Base-by-base conservation (phyloP, 2,797 vertebrate species). In the Clamator glandarius region DNA sequence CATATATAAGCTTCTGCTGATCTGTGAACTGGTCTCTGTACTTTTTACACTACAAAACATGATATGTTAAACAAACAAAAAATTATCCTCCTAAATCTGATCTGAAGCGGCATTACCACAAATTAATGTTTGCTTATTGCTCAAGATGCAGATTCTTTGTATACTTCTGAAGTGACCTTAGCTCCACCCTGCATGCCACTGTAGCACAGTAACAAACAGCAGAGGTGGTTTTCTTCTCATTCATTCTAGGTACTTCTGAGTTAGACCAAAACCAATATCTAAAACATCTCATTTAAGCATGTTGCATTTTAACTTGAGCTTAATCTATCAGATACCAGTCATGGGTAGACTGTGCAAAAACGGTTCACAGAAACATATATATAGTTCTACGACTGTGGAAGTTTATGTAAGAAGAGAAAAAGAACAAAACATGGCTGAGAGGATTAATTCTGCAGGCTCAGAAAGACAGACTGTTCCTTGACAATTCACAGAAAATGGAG, bases 11-110 rank as follows among this genome's bases (percentile, higher is more conserved):
- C 93, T 98, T 99, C 97, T 97, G 98, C 96, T 99, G 99, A 93
- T 99, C 98, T 46, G 99, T 99, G 98, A 99, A 99, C 67, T 98
- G 98, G 94, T 98, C 98, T 96, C 99, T 98, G 98, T 99, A 99
- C 96, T 99, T 99, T 97, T 99, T 99, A 97, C 99, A 99, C 99
- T 99, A 84, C 59, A 95, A 89, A 86, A 95, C 64, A 97, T 2
- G 23, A 91, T 67, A 84, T 7, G 28, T 89, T 83, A 96, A 85
- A 85, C 79, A 70, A 92, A 76, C 81, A 21, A 87, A 64, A 80
- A 81, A 67, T 90, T 39, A 52, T 78, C 95, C 51, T 95, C 92
- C 73, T 84, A 46, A 69, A 91, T 81, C 58, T 76, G 76, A 77
- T 83, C 15, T 42, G 52, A 75, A 84, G 76, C 51, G 64, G 61